Percentiles rank a stretch among this genome's conserved stretches.
Evolutionary conservation across 2,888 invertebrate species (phyloP).

Genomic region (Blera fallax): DNA sequence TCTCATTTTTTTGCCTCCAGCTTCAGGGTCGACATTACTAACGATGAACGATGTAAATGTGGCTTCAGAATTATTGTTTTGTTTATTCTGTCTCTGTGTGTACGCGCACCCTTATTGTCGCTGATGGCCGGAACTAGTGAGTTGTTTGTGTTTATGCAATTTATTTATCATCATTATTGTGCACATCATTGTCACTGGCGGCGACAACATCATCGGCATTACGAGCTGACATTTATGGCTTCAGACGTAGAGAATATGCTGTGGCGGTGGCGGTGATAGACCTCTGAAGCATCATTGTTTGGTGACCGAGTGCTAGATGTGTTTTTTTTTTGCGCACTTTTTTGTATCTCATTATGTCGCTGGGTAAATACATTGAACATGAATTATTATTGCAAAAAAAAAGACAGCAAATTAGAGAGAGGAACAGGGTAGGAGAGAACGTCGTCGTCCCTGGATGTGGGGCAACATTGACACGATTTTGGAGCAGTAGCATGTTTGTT

Average conservation of each 20-base stretch:
- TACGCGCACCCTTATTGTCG: constrained; percentile 49
- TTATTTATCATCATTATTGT: constrained; percentile 62
- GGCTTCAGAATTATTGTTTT: constrained; percentile 26
- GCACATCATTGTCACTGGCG: constrained; percentile 46
- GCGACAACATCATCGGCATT: constrained; percentile 23
- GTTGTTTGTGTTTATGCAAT: constrained; percentile 69
- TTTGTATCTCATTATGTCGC: constrained; percentile 37
- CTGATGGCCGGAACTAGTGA: constrained; percentile 67
- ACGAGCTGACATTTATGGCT: constrained; percentile 58
- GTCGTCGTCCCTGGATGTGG: neutral
- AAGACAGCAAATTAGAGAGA: neutral
- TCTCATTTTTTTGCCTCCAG: neutral
- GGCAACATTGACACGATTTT: neutral
- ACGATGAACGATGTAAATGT: constrained; percentile 22
- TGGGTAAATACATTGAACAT: constrained; percentile 55
- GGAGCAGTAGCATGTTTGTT: neutral
- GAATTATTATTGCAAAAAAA: constrained; percentile 29
- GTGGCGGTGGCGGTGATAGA: neutral
- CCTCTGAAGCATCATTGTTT: constrained; percentile 20
- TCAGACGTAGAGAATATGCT: constrained; percentile 31
- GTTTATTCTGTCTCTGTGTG: constrained; percentile 8
- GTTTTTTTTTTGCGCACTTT: neutral
- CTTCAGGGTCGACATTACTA: constrained; percentile 53
- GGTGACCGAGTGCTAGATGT: constrained; percentile 35
- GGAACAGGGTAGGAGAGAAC: neutral